Evolutionary conservation across 1,140 invertebrate genomes (phyloP).

Genomic region (Tetraneura akinire): DNA sequence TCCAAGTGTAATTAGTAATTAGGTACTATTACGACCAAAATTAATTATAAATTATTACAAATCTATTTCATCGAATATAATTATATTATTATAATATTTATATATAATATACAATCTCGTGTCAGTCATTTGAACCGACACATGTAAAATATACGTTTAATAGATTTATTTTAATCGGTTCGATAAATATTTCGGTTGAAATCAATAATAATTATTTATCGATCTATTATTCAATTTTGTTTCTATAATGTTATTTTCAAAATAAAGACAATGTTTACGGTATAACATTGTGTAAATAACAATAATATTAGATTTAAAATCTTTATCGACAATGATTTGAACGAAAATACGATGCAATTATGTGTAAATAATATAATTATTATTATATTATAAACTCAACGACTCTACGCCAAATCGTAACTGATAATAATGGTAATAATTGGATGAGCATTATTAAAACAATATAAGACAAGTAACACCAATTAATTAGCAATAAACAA

Average conservation of each 20-base stretch:
- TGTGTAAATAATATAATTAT: conserved; percentile 4
- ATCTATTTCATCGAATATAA: too few species aligned
- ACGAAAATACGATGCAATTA: not conserved
- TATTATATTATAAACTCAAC: too few species aligned
- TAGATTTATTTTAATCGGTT: not conserved
- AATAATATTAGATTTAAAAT: conserved; percentile 7
- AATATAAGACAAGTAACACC: too few species aligned
- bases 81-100: too few species aligned
- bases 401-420: not conserved
- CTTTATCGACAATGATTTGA: not conserved
- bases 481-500: too few species aligned
- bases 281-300: not conserved
- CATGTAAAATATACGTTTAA: not conserved
- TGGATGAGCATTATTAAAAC: too few species aligned
- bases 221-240: not conserved
- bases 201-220: not conserved
- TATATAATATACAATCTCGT: too few species aligned
- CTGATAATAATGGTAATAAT: not conserved
- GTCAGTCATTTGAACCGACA: too few species aligned
- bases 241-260: not conserved
- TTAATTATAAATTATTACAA: too few species aligned
- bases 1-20: too few species aligned
- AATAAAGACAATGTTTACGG: not conserved
- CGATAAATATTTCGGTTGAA: not conserved
- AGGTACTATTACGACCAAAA: too few species aligned